Conservation (phyloP, 2,113 vertebrate genomes). For the Passerina amoena region DNA sequence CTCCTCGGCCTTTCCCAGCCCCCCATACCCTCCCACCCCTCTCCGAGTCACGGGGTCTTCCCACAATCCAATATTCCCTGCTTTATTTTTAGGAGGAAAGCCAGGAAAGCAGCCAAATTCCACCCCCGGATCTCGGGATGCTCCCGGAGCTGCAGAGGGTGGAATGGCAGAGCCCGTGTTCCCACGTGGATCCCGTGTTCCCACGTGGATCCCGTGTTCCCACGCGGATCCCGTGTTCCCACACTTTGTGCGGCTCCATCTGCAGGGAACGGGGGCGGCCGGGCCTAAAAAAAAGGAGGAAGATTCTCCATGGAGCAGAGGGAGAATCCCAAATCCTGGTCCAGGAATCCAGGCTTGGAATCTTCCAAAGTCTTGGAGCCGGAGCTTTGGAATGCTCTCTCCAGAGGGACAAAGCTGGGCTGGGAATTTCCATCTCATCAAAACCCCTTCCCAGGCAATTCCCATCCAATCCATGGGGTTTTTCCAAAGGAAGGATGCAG, state of each 20-base stretch:
- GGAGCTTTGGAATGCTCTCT: background rate
- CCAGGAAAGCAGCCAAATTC: background rate
- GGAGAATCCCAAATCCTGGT: background rate
- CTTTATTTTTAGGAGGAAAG: background rate
- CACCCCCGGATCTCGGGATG: background rate
- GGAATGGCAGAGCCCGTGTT: background rate
- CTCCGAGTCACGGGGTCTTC: background rate
- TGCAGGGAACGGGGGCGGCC: background rate
- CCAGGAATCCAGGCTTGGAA: background rate
- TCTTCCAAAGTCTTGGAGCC: background rate
- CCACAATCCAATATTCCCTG: background rate
- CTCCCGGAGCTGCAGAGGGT: background rate
- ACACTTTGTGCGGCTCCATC: background rate
- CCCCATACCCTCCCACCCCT: background rate
- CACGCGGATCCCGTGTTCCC: rapidly evolving
- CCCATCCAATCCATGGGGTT: background rate
- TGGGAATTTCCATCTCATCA: background rate
- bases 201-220: rapidly evolving
- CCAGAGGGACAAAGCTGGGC: background rate
- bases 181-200: rapidly evolving
- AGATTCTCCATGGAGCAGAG: background rate
- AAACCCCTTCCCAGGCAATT: background rate
- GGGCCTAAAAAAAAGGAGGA: background rate
- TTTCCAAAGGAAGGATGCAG: rapidly evolving
- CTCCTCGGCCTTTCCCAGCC: background rate